Evolutionary conservation across 2,113 vertebrate species (phyloP).

Genomic region (Chaetops frenatus): DNA sequence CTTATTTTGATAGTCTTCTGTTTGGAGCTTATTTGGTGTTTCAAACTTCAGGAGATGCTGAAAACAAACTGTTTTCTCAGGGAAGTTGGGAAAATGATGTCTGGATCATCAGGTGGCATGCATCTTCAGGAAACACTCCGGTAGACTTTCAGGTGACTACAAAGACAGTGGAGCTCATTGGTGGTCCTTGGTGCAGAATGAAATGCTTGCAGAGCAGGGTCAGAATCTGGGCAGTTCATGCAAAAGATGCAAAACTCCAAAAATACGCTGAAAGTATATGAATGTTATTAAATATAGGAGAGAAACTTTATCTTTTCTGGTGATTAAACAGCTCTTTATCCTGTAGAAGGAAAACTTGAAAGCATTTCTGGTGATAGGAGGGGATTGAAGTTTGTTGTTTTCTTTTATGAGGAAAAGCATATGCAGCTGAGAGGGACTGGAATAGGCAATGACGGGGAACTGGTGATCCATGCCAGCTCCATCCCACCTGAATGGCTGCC

Average conservation of each 20-base stretch:
- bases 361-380: not conserved
- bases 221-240: not conserved
- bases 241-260: not conserved
- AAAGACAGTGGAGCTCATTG: not conserved
- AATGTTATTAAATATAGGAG: constrained; percentile 17
- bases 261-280: not conserved
- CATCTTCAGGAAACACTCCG: not conserved
- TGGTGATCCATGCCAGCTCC: not conserved
- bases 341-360: constrained; percentile 26
- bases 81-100: not conserved
- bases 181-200: not conserved
- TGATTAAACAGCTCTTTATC: constrained; percentile 18
- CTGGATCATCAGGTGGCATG: not conserved
- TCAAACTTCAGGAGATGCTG: not conserved
- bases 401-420: not conserved
- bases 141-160: not conserved
- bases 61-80: not conserved
- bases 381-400: not conserved
- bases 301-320: constrained; percentile 31
- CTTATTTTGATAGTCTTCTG: not conserved
- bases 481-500: too few relatives aligned
- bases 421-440: not conserved
- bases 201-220: not conserved
- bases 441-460: not conserved
- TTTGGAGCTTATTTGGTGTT: not conserved